Base-by-base conservation (phyloP, 2,888 invertebrate genomes). In the Dicranocentrus wangi region DNA sequence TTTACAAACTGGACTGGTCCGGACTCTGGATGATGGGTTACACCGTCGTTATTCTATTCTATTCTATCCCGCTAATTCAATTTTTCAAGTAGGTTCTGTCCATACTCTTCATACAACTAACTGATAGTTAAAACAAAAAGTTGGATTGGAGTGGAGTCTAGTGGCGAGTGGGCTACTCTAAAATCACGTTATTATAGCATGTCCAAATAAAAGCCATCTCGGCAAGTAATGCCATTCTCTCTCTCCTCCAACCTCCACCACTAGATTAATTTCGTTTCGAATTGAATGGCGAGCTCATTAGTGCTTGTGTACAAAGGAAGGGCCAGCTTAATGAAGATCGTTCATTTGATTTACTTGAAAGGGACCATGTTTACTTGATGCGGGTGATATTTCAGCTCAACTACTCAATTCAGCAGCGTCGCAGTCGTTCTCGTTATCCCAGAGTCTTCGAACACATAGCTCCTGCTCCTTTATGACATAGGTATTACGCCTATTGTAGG, bases 221-320 rank as follows among this genome's bases (percentile, higher is more conserved):
- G 21, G 55, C 27, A 42, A 78, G 65, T 69, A 78, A 78, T 78
- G 70, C 63, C 21, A 70, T 78, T 78, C 69, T 78, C 53, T 78
- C n/a, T n/a, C n/a, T n/a, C n/a, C n/a, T n/a, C n/a, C n/a, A n/a
- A n/a, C n/a, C n/a, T n/a, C n/a, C n/a, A n/a, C n/a, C n/a, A n/a
- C 70, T 53, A 71, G 70, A 63, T 78, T 70, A 78, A 71, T 71
- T 70, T 78, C 58, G 47, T 78, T n/a, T 68, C 15, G 65, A 58
- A 53, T 63, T 78, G 78, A 78, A 78, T 78, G 53, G 78, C 19
- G 43, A 78, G 78, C 78, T 78, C 78, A 78, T 78, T 78, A 78
- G 70, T 70, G 78, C 55, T 42, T 65, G 23, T n/a, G n/a, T 42
- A 65, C 70, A 78, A 65, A 65, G 77, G 47, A 77, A 78, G 58